A percentile compares a stretch with the other conserved stretches of the same genome.
Conservation (phyloP, 2,113 vertebrate species). For the Haemorhous mexicanus region DNA sequence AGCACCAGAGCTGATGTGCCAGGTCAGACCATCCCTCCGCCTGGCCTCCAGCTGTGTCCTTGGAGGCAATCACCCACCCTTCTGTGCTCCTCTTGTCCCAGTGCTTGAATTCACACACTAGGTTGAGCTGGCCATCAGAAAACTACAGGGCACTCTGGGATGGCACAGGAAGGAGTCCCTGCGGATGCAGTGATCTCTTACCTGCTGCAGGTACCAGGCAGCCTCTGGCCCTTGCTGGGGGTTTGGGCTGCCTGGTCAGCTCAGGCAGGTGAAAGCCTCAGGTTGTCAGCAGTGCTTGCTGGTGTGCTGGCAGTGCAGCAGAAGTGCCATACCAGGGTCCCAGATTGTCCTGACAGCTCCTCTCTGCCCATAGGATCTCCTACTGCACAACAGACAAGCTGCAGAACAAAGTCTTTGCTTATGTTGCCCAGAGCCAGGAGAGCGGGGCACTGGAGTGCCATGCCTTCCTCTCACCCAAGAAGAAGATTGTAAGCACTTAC, state of each 20-base stretch:
- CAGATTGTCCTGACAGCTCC: background rate
- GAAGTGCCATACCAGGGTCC: background rate
- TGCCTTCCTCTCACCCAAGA: slow-evolving; percentile 90
- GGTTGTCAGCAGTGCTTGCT: background rate
- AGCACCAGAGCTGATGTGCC: background rate
- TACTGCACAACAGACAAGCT: slow-evolving; percentile 93
- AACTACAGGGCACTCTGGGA: background rate
- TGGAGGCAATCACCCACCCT: background rate
- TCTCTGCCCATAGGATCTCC: slow-evolving; percentile 79
- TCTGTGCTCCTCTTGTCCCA: background rate
- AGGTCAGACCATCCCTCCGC: background rate
- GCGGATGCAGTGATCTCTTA: background rate
- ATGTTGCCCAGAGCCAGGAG: slow-evolving; percentile 86
- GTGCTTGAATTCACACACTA: background rate
- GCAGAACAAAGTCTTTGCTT: slow-evolving; percentile 92
- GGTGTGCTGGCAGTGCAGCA: background rate
- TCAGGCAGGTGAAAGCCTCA: background rate
- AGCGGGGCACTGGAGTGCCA: slow-evolving; percentile 88
- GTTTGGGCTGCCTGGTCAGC: background rate
- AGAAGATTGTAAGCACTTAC: slow-evolving; percentile 83
- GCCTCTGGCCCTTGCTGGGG: background rate
- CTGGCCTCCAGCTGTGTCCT: background rate
- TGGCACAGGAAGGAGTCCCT: background rate
- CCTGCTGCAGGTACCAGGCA: background rate
- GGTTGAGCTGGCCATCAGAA: background rate